Conservation (phyloP, 2,888 invertebrate species). For the Didymodactylos carnosus region DNA sequence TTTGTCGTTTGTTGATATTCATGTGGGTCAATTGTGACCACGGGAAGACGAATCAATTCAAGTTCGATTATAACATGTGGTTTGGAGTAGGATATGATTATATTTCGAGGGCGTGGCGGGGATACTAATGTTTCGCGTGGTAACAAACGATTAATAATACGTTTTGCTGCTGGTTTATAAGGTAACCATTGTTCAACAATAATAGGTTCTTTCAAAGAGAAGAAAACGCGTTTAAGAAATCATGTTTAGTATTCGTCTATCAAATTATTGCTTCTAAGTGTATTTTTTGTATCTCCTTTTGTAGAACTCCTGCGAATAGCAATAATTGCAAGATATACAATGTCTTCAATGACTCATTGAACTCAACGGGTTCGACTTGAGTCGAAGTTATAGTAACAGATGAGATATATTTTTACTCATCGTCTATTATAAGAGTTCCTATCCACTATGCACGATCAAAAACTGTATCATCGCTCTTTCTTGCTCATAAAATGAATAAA, state of each 20-base stretch:
- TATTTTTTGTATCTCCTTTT: too few species aligned
- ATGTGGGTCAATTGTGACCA: background rate
- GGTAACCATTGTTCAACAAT: background rate
- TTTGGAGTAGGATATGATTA: background rate
- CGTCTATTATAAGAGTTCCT: too few species aligned
- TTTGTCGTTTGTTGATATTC: background rate
- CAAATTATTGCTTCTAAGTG: too few species aligned
- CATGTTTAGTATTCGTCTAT: background rate
- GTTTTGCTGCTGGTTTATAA: background rate
- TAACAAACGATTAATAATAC: background rate
- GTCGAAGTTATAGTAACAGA: too few species aligned
- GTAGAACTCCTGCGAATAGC: too few species aligned
- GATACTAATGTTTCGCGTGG: background rate
- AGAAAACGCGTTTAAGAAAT: background rate
- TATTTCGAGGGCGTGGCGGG: background rate
- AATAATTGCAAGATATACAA: too few species aligned
- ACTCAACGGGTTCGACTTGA: too few species aligned
- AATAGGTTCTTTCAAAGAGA: background rate
- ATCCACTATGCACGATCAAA: too few species aligned
- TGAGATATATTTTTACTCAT: too few species aligned
- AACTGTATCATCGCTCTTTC: too few species aligned
- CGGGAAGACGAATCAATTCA: background rate
- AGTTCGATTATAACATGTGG: background rate
- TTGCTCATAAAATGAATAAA: too few species aligned
- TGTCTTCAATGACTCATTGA: too few species aligned